Evolutionary conservation across 37 sponge, comb jelly and placozoan genomes (phyloP), one percentile per base, ranked within the genome.

Genomic region (Cliona cf. orientalis): DNA sequence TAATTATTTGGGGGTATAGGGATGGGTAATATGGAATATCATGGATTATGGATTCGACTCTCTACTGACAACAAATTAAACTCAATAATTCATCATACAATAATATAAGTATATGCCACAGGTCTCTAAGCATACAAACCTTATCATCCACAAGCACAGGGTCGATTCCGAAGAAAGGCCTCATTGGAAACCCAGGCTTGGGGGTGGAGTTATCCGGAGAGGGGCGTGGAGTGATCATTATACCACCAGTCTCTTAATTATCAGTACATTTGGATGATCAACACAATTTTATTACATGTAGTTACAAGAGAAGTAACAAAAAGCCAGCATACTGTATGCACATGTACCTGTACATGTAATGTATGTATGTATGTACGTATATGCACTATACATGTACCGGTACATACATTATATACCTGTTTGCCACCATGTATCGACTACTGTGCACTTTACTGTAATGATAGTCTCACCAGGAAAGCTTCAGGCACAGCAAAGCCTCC

Each of bases 361-460:
- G 22, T 9, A 9, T 6, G 26, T 22, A 26, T 11, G 35, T 5
- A 11, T 43, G 45, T 22, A 9, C 4, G 69, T 36, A 32, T 32
- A 11, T 34, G 9, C 36, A 68, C 69, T n/a, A 38, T 37, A 11
- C 9, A n/a, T 33, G 5, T 40, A 67, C 33, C 9, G 19, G 7
- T 21, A 5, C 34, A 6, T 67, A 22, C 19, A 6, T 6, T n/a
- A 9, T 45, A 25, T 33, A 93, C 93, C 96, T 86, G 97, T 97
- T 67, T 97, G 97, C 97, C 97, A 97, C 95, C 95, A 97, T 0
- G 97, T 97, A 71, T 97, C 97, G 38, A 94, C 95, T 31, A 97
- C 87, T 5, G 97, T 86, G 44, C 95, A 92, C 62, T 84, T 89
- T 37, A 75, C 90, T 39, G n/a, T n/a, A n/a, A n/a, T n/a, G n/a